These are phyloP conservation scores for Myotis lucifugus DNA, from an alignment of 2,113 vertebrate species.

Conservation along the genomic window DNA sequence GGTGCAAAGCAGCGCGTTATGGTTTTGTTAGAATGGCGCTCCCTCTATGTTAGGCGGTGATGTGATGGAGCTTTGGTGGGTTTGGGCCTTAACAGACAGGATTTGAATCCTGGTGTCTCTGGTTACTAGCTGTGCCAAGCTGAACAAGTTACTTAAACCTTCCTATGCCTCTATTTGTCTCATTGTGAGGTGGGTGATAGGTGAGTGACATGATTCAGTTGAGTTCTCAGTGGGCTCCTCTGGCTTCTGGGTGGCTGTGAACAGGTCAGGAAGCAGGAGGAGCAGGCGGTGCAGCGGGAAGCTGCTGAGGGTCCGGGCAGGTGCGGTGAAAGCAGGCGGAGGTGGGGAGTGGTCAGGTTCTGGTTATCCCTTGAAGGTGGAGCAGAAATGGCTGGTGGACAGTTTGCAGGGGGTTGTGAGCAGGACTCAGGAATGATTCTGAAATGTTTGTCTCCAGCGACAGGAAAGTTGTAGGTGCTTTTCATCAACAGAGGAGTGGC, in stretches of 20 bases:
- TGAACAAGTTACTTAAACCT: neutral
- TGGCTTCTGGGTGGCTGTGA: neutral
- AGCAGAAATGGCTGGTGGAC: neutral
- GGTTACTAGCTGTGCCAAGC: neutral
- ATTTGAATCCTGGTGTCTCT: neutral
- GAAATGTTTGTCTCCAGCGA: neutral
- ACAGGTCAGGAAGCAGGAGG: neutral
- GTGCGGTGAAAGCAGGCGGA: neutral
- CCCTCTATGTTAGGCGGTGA: neutral
- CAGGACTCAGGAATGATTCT: neutral
- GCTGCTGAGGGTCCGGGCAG: neutral
- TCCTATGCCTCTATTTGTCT: neutral
- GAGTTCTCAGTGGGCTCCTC: neutral
- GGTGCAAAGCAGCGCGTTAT: neutral
- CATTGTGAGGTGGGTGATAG: neutral
- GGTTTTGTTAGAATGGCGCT: neutral
- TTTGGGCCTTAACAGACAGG: neutral
- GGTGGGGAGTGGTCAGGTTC: neutral
- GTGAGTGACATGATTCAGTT: neutral
- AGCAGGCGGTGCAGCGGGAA: neutral
- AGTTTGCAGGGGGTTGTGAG: fast-evolving
- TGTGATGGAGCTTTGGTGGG: neutral
- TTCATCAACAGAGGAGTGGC: neutral
- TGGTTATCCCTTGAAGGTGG: neutral
- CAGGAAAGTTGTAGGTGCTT: neutral